Base-by-base conservation (phyloP, 1,140 invertebrate species). In the Pissodes strobi region DNA sequence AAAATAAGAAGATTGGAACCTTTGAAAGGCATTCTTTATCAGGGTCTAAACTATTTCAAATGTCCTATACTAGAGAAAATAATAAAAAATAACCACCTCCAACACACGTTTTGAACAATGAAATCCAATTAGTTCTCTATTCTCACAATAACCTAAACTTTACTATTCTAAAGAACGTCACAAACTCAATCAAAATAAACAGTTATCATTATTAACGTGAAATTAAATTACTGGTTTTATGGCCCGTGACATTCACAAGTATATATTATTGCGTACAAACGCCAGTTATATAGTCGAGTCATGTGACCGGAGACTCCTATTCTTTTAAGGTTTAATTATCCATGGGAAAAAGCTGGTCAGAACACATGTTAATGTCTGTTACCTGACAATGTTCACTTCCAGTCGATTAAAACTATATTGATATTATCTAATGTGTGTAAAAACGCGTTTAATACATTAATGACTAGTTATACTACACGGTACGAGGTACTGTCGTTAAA, bases 381-480 rank as follows among this genome's bases (percentile, higher is more conserved):
- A 41, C 5, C 53, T 57, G 53, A 45, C 53, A 57, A 27, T 57
- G 53, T 57, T 57, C 53, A 57, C 53, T 57, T 57, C 53, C 53
- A 57, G 6, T 45, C 53, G 53, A 57, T 57, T 57, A 57, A 57
- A 45, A 57, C 53, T 57, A 27, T 57, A 57, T 57, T 45, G 53
- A 57, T 57, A 25, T 45, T 57, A 57, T 57, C 53, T 57, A 57
- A 45, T 18, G 53, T 39, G 53, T 57, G 17, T 57, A 57, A 57
- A 45, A 43, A 45, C 38, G 53, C 39, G 39, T 57, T 23, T 57
- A 57, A 57, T 45, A 57, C 53, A 27, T 27, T 57, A 57, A 57
- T 57, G 34, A 22, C 19, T 17, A 55, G 30, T 55, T 55, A 55
- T 43, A 57, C 39, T 27, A 55, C 8, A 34, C 27, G 49, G 27